A percentile compares a stretch with the other conserved stretches of the same genome.
phyloP scores from a whole-genome alignment of 37 sponge, comb jelly and placozoan species.

The Tethya wilhelma region DNA sequence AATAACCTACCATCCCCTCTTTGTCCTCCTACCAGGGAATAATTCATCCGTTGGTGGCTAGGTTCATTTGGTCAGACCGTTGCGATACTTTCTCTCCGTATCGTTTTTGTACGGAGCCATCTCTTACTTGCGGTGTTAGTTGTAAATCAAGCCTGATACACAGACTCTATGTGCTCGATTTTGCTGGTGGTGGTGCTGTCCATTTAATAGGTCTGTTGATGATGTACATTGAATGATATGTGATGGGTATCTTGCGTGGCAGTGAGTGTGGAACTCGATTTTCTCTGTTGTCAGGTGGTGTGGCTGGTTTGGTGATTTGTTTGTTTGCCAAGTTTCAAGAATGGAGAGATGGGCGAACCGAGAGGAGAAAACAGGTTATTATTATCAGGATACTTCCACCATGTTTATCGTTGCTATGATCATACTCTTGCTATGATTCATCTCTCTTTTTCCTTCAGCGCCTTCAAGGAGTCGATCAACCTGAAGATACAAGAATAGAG shows the following conservation, averaged over 20 bases:
- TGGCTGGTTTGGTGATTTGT: slow-evolving; percentile 71
- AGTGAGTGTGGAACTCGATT: neutral
- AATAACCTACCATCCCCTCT: too few relatives aligned
- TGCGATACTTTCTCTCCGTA: slow-evolving; percentile 68
- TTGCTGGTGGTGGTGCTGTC: slow-evolving; percentile 94
- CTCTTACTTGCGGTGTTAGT: neutral
- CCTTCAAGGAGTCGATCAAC: neutral
- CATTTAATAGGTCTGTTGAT: slow-evolving; percentile 87
- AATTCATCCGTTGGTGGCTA: slow-evolving; percentile 70
- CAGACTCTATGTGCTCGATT: slow-evolving; percentile 82
- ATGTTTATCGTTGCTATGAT: neutral
- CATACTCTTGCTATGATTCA: too few relatives aligned
- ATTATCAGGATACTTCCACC: neutral
- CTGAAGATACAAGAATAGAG: slow-evolving; percentile 30
- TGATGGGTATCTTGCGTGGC: neutral
- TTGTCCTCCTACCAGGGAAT: slow-evolving; percentile 74
- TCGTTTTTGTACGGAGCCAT: slow-evolving; percentile 60
- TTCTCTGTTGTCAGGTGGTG: slow-evolving; percentile 59
- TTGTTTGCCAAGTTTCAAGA: slow-evolving; percentile 80
- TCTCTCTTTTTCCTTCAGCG: too few relatives aligned
- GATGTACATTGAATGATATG: too few relatives aligned
- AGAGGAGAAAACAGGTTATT: neutral
- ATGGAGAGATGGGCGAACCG: slow-evolving; percentile 15
- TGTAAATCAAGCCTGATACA: neutral
- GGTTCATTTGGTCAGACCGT: slow-evolving; percentile 73